Base-by-base conservation (phyloP, 2,113 vertebrate genomes). In the Corythoichthys haematopterus region DNA sequence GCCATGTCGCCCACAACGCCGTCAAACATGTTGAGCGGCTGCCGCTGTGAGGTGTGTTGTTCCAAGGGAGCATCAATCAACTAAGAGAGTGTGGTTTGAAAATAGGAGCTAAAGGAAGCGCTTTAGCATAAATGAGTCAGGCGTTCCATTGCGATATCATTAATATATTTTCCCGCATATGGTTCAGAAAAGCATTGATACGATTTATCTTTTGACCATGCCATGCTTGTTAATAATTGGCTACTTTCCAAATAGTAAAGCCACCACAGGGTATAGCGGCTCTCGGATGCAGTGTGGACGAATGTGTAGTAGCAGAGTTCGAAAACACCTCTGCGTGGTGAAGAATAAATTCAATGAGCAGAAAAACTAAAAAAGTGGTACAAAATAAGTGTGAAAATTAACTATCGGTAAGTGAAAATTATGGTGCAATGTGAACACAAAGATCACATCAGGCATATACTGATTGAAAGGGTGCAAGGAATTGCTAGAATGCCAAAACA, bases 141-240 rank as follows among this genome's bases (percentile, higher is more conserved):
- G 66, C 70, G 64, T 76, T 66, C 77, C 72, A 43, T 45, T 76
- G 65, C 70, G 16, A 75, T 75, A 53, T 46, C 63, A 37, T 55
- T 13, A 10, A 48, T 59, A 38, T 38, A 35, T 75, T 37, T 50
- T 11, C 6, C 37, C 38, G 1, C 20, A 14, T 57, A 45, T 36
- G 57, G 56, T 72, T 61, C 20, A 59, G 77, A 33, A 59, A 68
- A n/a, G 35, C 64, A 61, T 51, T 72, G 38, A 69, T 62, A 35
- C 68, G 56, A 65, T 66, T 55, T 69, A 37, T 60, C 68, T 71
- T 70, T 50, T 75, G 85, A 84, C 88, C 79, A 74, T 89, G 87
- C 85, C 88, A 85, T 83, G 82, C 79, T 82, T 50, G 2, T 76
- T 88, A 88, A 90, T 89, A 85, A 89, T 83, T 87, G 88, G 79